These are phyloP conservation scores for Phacellophora camtschatica DNA, from an alignment of 30 jellyfish, hydroid and myxozoan genomes.

Conservation along the genomic window DNA sequence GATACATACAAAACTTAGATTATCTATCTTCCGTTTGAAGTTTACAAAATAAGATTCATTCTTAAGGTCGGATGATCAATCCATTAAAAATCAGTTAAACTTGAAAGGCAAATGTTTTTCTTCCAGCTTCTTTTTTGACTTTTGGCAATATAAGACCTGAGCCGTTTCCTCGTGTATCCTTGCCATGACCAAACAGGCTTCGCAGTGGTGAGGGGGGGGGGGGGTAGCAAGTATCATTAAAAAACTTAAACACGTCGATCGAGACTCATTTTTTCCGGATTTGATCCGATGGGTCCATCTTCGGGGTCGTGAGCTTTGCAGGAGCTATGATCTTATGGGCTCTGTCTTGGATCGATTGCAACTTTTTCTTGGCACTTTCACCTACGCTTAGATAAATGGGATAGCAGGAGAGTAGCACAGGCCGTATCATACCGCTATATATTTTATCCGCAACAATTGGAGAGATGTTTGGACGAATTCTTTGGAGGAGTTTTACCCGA, in stretches of 20 bases:
- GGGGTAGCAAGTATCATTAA: too few relatives aligned
- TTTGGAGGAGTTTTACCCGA: slow-evolving; percentile 28
- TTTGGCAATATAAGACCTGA: too few relatives aligned
- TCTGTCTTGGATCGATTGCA: too few relatives aligned
- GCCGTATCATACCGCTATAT: background rate
- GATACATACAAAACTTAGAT: background rate
- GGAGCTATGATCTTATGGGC: too few relatives aligned
- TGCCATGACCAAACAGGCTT: background rate
- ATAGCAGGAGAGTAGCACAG: background rate
- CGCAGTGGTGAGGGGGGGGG: background rate
- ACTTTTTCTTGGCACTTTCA: background rate
- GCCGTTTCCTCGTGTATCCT: too few relatives aligned
- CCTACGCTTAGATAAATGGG: background rate
- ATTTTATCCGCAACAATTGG: slow-evolving; percentile 7
- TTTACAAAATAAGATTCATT: background rate
- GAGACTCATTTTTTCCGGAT: too few relatives aligned
- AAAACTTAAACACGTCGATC: too few relatives aligned
- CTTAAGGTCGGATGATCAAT: background rate
- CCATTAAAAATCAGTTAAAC: background rate
- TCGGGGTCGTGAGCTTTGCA: background rate
- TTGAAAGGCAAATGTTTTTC: too few relatives aligned
- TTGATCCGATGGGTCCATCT: too few relatives aligned
- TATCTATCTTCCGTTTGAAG: background rate
- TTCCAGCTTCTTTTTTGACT: too few relatives aligned
- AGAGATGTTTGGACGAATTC: slow-evolving; percentile 16